Evolutionary conservation across 2,113 vertebrate species (phyloP).

Genomic region (Psilopsiagon aurifrons): DNA sequence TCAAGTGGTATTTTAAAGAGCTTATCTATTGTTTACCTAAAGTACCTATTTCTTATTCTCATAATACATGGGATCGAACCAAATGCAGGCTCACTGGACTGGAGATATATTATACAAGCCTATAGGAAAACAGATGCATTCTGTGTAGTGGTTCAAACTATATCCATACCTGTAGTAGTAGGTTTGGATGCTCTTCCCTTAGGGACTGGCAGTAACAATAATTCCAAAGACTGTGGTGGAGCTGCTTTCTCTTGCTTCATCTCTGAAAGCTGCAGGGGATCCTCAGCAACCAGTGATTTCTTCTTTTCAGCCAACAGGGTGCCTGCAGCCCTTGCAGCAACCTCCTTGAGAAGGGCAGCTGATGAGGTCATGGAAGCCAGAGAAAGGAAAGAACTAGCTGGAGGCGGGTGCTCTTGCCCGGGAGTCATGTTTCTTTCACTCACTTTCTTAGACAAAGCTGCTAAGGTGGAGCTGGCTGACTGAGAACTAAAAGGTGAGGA

Average conservation of each 20-base stretch:
- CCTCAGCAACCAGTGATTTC: slow-evolving; percentile 85
- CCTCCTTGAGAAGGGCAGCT: slow-evolving; percentile 96
- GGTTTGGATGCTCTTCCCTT: slow-evolving; percentile 90
- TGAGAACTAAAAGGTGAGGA: slow-evolving; percentile 95
- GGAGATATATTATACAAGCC: not conserved
- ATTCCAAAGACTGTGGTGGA: slow-evolving; percentile 87
- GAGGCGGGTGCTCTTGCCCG: slow-evolving; percentile 85
- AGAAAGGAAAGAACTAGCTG: slow-evolving; percentile 93
- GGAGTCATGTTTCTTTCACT: slow-evolving; percentile 91
- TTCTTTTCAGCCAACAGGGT: slow-evolving; percentile 94
- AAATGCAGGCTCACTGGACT: not conserved
- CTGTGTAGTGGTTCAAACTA: not conserved
- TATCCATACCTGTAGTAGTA: slow-evolving; percentile 83
- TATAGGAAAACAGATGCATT: not conserved
- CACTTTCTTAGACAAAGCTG: slow-evolving; percentile 98
- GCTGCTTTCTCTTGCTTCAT: slow-evolving; percentile 90
- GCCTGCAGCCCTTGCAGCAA: slow-evolving; percentile 94
- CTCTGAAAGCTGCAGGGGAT: slow-evolving; percentile 87
- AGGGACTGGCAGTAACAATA: slow-evolving; percentile 89
- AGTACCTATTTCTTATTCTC: slow-evolving; percentile 14
- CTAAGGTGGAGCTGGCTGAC: slow-evolving; percentile 96
- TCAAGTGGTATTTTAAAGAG: slow-evolving; percentile 33
- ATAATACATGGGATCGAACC: not conserved
- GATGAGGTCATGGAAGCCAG: slow-evolving; percentile 98
- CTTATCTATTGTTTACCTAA: slow-evolving; percentile 6